Evolutionary conservation across 53 echinoderm and acorn worm genomes (phyloP).

Genomic region (Pentamera pediparva): DNA sequence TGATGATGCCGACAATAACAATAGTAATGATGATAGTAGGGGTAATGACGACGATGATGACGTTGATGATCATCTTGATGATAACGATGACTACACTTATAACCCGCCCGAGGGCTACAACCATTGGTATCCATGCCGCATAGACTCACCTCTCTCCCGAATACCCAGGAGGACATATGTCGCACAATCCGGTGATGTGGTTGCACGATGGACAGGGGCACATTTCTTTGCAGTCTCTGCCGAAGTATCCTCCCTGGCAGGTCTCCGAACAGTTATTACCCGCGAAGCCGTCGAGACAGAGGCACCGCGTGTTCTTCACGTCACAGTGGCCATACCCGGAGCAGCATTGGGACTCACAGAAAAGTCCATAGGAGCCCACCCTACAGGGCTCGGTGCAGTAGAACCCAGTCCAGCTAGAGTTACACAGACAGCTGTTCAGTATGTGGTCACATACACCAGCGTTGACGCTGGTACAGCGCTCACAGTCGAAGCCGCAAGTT

Average conservation of each 20-base stretch:
- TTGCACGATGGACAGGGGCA: slow-evolving; percentile 8
- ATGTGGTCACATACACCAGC: not conserved
- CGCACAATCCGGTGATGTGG: slow-evolving; percentile 11
- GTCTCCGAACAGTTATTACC: not conserved
- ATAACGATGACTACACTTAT: not conserved
- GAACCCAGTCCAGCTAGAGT: not conserved
- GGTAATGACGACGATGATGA: not conserved
- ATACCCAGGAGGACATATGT: slow-evolving; percentile 7
- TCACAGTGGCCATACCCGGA: slow-evolving; percentile 16
- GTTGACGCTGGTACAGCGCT: not conserved
- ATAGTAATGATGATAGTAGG: too few relatives aligned
- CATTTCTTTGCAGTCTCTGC: slow-evolving; percentile 11
- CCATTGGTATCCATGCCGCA: too few relatives aligned
- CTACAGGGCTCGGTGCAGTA: slow-evolving; percentile 22
- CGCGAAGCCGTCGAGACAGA: not conserved
- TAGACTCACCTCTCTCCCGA: slow-evolving; percentile 5
- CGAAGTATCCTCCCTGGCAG: slow-evolving; percentile 3
- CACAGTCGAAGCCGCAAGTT: slow-evolving; percentile 1
- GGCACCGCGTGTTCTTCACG: not conserved
- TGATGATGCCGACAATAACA: too few relatives aligned
- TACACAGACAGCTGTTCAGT: not conserved
- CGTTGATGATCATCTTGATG: not conserved
- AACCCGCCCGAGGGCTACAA: too few relatives aligned
- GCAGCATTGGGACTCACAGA: not conserved
- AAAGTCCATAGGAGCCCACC: not conserved